These are phyloP conservation scores for Characodon lateralis DNA, from an alignment of 2,797 vertebrate species.

Conservation along the genomic window DNA sequence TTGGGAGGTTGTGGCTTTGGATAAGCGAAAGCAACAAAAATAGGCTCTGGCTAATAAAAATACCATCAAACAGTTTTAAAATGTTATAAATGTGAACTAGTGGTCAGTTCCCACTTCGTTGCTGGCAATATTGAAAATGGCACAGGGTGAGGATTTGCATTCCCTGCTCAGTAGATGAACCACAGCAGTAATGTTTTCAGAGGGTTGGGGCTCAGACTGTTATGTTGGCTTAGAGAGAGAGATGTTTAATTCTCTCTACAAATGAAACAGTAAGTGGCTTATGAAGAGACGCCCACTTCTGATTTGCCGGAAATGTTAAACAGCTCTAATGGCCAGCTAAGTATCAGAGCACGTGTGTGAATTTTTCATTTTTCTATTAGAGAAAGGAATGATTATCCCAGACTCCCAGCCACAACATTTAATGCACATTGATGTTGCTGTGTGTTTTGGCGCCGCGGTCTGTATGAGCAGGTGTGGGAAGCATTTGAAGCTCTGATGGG, in stretches of 20 bases:
- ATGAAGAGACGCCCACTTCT: conserved; percentile 23
- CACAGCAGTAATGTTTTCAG: conserved; percentile 10
- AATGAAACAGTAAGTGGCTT: neutral
- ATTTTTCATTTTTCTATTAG: conserved; percentile 31
- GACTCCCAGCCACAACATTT: conserved; percentile 16
- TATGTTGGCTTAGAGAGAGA: conserved; percentile 7
- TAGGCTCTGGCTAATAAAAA: conserved; percentile 12
- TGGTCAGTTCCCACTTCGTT: neutral
- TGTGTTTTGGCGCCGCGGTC: conserved; percentile 26
- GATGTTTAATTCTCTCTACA: conserved; percentile 12
- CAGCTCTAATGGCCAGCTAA: conserved; percentile 1
- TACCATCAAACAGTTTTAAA: neutral
- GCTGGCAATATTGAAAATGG: conserved; percentile 13
- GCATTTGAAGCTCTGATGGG: conserved; percentile 45
- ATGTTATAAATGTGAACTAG: neutral
- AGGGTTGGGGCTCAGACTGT: conserved; percentile 12
- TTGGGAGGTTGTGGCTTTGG: conserved; percentile 12
- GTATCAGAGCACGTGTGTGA: neutral
- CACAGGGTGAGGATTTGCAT: conserved; percentile 22
- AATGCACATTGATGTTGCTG: conserved; percentile 13
- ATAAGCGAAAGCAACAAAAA: neutral
- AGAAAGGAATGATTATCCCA: conserved; percentile 23
- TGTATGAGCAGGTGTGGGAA: conserved; percentile 38
- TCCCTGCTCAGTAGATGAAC: conserved; percentile 17
- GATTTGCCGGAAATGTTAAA: conserved; percentile 16